A percentile compares a stretch with the other conserved stretches of the same genome.
These are phyloP conservation scores for Cyclophora punctaria DNA, from an alignment of 2,888 invertebrate species.

Conservation along the genomic window DNA sequence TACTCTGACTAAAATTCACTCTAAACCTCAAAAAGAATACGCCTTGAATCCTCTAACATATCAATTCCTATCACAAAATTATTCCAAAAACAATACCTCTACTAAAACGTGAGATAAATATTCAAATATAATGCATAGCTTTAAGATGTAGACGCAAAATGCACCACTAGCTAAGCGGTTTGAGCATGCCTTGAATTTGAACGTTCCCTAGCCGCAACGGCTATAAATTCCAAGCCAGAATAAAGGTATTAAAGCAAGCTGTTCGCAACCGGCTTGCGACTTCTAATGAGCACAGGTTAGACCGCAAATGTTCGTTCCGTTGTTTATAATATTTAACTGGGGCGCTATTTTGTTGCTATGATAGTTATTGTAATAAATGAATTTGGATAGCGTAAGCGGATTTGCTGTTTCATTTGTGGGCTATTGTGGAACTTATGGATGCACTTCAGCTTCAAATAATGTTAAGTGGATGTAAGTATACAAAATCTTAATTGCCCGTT, in stretches of 20 bases:
- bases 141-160: constrained; percentile 10
- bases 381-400: too few species aligned
- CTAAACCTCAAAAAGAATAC: neutral
- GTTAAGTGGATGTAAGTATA: too few species aligned
- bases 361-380: too few species aligned
- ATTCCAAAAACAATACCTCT: neutral
- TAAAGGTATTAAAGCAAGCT: constrained; percentile 39
- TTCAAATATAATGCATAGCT: constrained; percentile 9
- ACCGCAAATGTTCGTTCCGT: constrained; percentile 1
- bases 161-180: neutral
- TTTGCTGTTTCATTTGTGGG: too few species aligned
- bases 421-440: too few species aligned
- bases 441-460: too few species aligned
- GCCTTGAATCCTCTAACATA: neutral
- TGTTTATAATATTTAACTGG: neutral
- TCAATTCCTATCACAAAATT: neutral
- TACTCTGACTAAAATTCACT: too few species aligned
- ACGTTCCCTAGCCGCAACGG: constrained; percentile 2
- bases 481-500: too few species aligned
- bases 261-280: constrained; percentile 21
- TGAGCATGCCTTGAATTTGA: constrained; percentile 2
- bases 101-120: neutral
- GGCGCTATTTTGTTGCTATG: too few species aligned
- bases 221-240: constrained; percentile 29
- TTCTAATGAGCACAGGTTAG: constrained; percentile 27